Percentiles rank a stretch among this genome's conserved stretches.
These are phyloP conservation scores for Deilephila porcellus DNA, from an alignment of 2,888 invertebrate species.

Conservation along the genomic window DNA sequence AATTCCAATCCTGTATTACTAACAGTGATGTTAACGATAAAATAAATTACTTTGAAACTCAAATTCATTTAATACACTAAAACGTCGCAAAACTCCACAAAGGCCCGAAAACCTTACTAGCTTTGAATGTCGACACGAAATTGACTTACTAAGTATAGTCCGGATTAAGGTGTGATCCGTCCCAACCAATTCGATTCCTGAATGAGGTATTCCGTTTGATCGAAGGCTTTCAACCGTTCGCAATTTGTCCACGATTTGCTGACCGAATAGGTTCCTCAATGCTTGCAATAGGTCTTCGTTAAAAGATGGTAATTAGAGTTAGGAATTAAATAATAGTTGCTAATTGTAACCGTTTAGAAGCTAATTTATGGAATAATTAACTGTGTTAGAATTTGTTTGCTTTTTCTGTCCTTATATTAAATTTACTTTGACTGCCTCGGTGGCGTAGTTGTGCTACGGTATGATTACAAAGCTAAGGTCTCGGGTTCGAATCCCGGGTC, in stretches of 20 bases:
- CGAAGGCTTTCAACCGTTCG: background rate
- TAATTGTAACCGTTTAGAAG: background rate
- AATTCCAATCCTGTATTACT: too few relatives aligned
- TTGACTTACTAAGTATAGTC: background rate
- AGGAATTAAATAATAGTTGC: background rate
- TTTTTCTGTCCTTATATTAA: too few relatives aligned
- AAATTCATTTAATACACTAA: background rate
- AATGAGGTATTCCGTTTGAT: background rate
- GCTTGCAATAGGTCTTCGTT: background rate
- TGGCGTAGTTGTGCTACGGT: too few relatives aligned
- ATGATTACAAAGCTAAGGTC: too few relatives aligned
- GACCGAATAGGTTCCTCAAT: background rate
- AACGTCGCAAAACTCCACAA: background rate
- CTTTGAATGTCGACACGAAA: slow-evolving; percentile 1
- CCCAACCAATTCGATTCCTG: slow-evolving; percentile 18
- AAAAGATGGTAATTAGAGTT: background rate
- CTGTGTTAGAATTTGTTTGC: too few relatives aligned
- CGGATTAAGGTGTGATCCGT: slow-evolving; percentile 13
- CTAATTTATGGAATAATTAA: too few relatives aligned
- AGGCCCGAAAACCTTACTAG: background rate
- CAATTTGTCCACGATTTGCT: background rate
- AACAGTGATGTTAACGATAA: too few relatives aligned
- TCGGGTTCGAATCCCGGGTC: too few relatives aligned
- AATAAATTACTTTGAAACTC: too few relatives aligned
- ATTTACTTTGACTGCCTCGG: too few relatives aligned